Percentiles rank a stretch among this genome's conserved stretches.
phyloP scores from a whole-genome alignment of 2,888 invertebrate genomes.

The Latrodectus hesperus region DNA sequence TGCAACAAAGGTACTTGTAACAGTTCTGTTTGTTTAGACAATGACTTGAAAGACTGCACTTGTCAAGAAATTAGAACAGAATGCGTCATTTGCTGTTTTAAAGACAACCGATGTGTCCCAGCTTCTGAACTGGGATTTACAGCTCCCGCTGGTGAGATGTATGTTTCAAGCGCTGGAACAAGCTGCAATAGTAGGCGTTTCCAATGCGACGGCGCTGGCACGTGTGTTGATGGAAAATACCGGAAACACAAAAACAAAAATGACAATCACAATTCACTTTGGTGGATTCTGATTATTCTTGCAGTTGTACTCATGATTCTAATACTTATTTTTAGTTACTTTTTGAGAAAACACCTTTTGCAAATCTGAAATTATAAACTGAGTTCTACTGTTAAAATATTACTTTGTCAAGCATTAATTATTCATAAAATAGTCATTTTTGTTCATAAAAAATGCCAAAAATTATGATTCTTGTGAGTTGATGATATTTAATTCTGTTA shows the following conservation, averaged over 20 bases:
- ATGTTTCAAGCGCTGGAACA: conserved; percentile 9
- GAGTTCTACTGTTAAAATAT: too few relatives aligned
- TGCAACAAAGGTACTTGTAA: conserved; percentile 48
- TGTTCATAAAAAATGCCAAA: neutral
- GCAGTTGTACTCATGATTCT: conserved; percentile 7
- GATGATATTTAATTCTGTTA: too few relatives aligned
- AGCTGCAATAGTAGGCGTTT: neutral
- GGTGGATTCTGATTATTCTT: conserved; percentile 11
- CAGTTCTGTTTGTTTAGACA: conserved; percentile 41
- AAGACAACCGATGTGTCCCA: conserved; percentile 17
- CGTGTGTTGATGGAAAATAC: conserved; percentile 18
- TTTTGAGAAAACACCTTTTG: conserved; percentile 9
- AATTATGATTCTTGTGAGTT: neutral
- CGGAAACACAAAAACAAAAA: neutral
- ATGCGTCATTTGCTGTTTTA: conserved; percentile 45
- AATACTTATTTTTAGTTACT: conserved; percentile 1
- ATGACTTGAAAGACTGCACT: conserved; percentile 28
- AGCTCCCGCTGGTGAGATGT: neutral
- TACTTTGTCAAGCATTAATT: too few relatives aligned
- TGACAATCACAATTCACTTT: neutral
- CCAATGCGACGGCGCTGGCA: conserved; percentile 23
- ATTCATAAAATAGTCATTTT: too few relatives aligned
- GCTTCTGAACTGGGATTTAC: conserved; percentile 22
- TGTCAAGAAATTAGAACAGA: neutral
- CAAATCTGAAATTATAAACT: neutral